Evolutionary conservation across 2,888 invertebrate genomes (phyloP).

Genomic region (Chromoteleia sp.): DNA sequence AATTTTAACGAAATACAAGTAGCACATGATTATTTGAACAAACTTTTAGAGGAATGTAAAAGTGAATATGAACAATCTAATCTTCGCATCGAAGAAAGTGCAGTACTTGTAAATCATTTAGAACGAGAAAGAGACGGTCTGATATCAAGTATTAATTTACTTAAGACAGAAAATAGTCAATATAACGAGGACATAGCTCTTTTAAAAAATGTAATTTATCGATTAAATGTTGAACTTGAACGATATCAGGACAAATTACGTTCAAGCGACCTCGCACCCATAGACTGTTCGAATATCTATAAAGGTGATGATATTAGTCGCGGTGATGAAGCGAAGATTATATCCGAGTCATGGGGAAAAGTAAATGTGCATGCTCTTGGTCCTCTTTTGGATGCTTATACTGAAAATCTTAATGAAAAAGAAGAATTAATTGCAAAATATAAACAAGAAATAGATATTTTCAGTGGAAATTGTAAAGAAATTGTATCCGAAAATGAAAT

Average conservation of each 20-base stretch:
- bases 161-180: slow-evolving; percentile 86
- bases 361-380: slow-evolving; percentile 88
- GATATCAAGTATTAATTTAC: slow-evolving; percentile 78
- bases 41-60: slow-evolving; percentile 74
- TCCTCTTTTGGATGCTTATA: slow-evolving; percentile 91
- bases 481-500: slow-evolving; percentile 90
- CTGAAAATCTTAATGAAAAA: slow-evolving; percentile 91
- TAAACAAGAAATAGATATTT: slow-evolving; percentile 89
- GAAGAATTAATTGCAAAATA: slow-evolving; percentile 90
- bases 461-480: slow-evolving; percentile 90
- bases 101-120: slow-evolving; percentile 70
- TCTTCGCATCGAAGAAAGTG: slow-evolving; percentile 74
- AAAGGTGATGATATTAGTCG: slow-evolving; percentile 66
- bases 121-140: slow-evolving; percentile 75
- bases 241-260: slow-evolving; percentile 90
- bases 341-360: slow-evolving; percentile 86
- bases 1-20: slow-evolving; percentile 71
- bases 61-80: slow-evolving; percentile 74
- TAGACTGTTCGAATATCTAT: slow-evolving; percentile 67
- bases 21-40: slow-evolving; percentile 72
- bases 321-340: slow-evolving; percentile 82
- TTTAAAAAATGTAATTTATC: slow-evolving; percentile 91
- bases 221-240: slow-evolving; percentile 91
- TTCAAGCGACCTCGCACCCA: slow-evolving; percentile 72
- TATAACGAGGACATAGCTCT: slow-evolving; percentile 89